Evolutionary conservation across 2,888 invertebrate species (phyloP).

Genomic region (Lasioglossum zephyrum): DNA sequence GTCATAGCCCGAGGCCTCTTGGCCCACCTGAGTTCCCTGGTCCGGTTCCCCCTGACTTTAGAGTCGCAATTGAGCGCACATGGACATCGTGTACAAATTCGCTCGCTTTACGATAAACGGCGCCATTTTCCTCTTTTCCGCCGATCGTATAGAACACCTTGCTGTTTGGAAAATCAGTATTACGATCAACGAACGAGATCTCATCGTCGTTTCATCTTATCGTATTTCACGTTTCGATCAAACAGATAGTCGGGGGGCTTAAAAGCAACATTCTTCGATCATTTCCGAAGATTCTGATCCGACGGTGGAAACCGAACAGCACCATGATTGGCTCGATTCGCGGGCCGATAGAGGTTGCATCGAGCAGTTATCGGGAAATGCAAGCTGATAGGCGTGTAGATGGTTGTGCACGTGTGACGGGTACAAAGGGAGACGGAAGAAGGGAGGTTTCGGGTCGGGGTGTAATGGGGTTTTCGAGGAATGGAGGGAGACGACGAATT

Average conservation of each 20-base stretch:
- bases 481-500: constrained; percentile 8
- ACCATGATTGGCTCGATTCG: not conserved
- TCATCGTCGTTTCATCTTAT: not conserved
- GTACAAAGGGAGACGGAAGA: constrained; percentile 43
- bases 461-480: not conserved
- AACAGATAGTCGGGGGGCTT: not conserved
- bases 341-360: not conserved
- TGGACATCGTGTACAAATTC: constrained; percentile 24
- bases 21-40: constrained; percentile 60
- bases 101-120: not conserved
- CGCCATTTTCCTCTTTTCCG: not conserved
- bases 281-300: not conserved
- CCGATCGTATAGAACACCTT: not conserved
- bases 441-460: not conserved
- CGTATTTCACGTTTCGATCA: not conserved
- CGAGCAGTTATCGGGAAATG: not conserved
- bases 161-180: not conserved
- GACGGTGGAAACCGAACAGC: not conserved
- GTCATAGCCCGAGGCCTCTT: constrained; percentile 72
- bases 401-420: constrained; percentile 12
- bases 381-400: not conserved
- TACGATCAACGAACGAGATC: not conserved
- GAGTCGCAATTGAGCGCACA: not conserved
- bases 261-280: not conserved
- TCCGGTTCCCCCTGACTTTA: constrained; percentile 28